Conservation (phyloP, 2,797 vertebrate genomes). For the Poeciliopsis infans region DNA sequence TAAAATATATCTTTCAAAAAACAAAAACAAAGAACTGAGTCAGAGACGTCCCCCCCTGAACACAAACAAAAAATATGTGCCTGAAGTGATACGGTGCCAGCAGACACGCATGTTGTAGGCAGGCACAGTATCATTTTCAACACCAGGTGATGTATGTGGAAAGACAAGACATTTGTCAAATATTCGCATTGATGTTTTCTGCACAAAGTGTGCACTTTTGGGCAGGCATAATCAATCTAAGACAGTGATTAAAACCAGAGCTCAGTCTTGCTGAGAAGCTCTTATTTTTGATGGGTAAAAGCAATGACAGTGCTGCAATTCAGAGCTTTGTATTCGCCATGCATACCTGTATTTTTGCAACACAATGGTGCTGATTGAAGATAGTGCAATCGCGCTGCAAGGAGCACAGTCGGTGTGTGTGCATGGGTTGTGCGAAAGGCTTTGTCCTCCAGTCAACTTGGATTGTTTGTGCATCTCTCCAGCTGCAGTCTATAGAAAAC, state of each 20-base stretch:
- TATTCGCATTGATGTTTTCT: conserved; percentile 70
- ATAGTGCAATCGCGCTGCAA: conserved; percentile 54
- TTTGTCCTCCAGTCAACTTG: conserved; percentile 40
- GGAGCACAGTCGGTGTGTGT: conserved; percentile 16
- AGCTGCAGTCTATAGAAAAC: conserved; percentile 24
- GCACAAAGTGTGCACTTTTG: conserved; percentile 74
- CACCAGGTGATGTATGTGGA: conserved; percentile 49
- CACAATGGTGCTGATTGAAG: conserved; percentile 76
- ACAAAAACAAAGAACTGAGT: neutral
- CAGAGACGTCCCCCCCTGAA: conserved; percentile 23
- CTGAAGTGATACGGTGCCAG: conserved; percentile 26
- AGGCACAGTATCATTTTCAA: conserved; percentile 41
- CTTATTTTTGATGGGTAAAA: conserved; percentile 61
- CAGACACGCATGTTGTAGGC: conserved; percentile 17
- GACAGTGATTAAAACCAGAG: conserved; percentile 71
- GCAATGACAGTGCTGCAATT: conserved; percentile 63
- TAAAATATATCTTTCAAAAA: neutral
- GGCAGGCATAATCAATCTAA: conserved; percentile 71
- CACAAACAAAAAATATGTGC: conserved; percentile 12
- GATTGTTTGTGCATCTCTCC: conserved; percentile 34
- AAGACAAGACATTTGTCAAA: conserved; percentile 74
- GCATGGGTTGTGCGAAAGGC: conserved; percentile 7
- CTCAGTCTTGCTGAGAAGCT: conserved; percentile 69
- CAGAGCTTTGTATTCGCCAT: conserved; percentile 59
- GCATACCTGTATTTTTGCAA: conserved; percentile 63